Evolutionary conservation across 2,797 vertebrate species (phyloP).

Genomic region (Xiphorhynchus erythropygius): DNA sequence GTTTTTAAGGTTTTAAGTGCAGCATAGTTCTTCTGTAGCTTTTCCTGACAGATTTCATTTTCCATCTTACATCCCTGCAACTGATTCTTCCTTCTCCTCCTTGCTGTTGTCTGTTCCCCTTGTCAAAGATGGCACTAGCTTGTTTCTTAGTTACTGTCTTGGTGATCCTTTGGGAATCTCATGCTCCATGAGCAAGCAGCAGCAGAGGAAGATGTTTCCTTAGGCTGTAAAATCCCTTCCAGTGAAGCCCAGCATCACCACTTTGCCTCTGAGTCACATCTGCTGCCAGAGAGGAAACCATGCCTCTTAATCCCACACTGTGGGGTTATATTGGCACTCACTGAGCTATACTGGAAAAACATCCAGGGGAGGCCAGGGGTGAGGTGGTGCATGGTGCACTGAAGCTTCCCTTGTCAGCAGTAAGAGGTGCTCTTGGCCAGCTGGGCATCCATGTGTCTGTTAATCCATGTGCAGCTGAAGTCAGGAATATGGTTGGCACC

Average conservation of each 20-base stretch:
- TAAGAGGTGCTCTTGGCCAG: neutral
- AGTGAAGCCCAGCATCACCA: neutral
- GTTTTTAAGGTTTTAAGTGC: neutral
- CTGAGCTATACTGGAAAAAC: neutral
- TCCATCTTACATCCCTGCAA: neutral
- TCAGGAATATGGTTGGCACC: fast-evolving
- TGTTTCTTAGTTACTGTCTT: conserved; percentile 50
- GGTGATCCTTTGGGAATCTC: conserved; percentile 26
- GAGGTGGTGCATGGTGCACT: neutral
- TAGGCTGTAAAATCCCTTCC: neutral
- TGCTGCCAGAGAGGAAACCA: neutral
- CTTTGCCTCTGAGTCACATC: neutral
- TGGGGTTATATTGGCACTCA: neutral
- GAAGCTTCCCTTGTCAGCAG: neutral
- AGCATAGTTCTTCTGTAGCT: neutral
- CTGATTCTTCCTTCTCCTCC: neutral
- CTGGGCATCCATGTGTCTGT: neutral
- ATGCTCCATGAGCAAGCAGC: conserved; percentile 21
- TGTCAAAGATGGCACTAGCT: neutral
- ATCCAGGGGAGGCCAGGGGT: neutral
- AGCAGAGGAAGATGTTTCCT: neutral
- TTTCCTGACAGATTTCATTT: neutral
- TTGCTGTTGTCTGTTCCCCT: neutral
- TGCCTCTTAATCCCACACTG: neutral
- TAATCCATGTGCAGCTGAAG: neutral